These are phyloP conservation scores for Emydura subglobosa DNA, from an alignment of 2,113 vertebrate genomes.

Conservation along the genomic window DNA sequence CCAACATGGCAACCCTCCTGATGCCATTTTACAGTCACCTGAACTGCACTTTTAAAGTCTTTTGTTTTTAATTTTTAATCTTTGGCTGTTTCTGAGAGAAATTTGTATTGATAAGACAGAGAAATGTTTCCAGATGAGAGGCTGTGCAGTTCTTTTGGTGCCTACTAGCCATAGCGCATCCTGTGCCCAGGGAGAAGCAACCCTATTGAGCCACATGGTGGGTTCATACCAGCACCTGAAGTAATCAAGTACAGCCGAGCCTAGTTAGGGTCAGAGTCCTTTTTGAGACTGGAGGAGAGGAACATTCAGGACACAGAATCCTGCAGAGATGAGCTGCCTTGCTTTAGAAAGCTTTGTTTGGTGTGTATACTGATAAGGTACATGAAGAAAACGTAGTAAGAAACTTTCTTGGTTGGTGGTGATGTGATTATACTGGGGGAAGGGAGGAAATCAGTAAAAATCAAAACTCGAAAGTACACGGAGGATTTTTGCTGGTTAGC, in stretches of 20 bases:
- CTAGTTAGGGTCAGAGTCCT: neutral
- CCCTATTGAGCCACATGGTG: neutral
- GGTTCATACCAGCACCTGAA: neutral
- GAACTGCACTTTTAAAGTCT: neutral
- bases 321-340: neutral
- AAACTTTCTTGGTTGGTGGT: neutral
- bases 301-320: neutral
- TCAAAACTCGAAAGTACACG: fast-evolving
- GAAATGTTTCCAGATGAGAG: neutral
- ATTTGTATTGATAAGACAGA: neutral
- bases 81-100: neutral
- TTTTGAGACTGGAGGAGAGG: neutral
- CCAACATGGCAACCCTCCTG: neutral
- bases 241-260: neutral
- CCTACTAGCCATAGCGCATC: neutral
- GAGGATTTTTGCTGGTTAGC: fast-evolving
- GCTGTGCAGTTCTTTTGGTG: neutral
- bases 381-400: neutral
- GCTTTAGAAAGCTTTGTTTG: neutral
- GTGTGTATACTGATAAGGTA: fast-evolving
- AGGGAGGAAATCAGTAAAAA: neutral
- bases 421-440: neutral
- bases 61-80: neutral
- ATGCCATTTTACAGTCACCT: neutral
- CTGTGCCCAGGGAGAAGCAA: neutral